phyloP scores from a whole-genome alignment of 1,140 invertebrate species.

The Drosophila punjabiensis region DNA sequence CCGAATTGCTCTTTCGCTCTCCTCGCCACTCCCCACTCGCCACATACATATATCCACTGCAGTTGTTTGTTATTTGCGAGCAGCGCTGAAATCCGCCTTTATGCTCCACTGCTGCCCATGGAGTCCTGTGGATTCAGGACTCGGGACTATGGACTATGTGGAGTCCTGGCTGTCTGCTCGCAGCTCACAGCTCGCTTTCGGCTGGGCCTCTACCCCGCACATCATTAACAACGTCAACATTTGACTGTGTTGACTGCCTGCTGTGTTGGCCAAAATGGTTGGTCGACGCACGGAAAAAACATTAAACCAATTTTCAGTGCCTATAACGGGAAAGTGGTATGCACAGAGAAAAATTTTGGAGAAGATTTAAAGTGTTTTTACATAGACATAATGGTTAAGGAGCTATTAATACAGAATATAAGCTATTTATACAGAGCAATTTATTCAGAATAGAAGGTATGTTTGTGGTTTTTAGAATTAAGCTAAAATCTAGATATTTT shows the following conservation, averaged over 20 bases:
- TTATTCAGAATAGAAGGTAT: too few species aligned
- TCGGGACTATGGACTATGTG: constrained; percentile 6
- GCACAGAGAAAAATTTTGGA: background rate
- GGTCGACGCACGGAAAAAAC: constrained; percentile 64
- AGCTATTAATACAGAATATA: background rate
- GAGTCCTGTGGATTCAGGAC: constrained; percentile 21
- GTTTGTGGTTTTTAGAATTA: background rate
- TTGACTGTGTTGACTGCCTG: constrained; percentile 76
- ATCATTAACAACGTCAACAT: constrained; percentile 82
- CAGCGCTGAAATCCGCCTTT: constrained; percentile 68
- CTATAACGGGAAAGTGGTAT: constrained; percentile 49
- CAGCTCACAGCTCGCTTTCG: background rate
- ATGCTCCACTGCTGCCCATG: constrained; percentile 24
- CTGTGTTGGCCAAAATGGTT: constrained; percentile 63
- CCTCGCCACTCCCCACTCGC: background rate
- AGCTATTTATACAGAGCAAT: too few species aligned
- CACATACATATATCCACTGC: constrained; percentile 15
- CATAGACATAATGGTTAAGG: background rate
- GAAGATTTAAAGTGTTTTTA: background rate
- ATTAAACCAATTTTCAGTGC: constrained; percentile 79
- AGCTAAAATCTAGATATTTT: background rate
- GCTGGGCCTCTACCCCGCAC: constrained; percentile 46
- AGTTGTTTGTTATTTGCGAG: constrained; percentile 31
- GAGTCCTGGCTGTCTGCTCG: constrained; percentile 4
- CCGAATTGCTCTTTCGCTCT: constrained; percentile 31